Evolutionary conservation across 2,113 vertebrate species (phyloP), one percentile per base, ranked within the genome.

Genomic region (Laterallus jamaicensis): DNA sequence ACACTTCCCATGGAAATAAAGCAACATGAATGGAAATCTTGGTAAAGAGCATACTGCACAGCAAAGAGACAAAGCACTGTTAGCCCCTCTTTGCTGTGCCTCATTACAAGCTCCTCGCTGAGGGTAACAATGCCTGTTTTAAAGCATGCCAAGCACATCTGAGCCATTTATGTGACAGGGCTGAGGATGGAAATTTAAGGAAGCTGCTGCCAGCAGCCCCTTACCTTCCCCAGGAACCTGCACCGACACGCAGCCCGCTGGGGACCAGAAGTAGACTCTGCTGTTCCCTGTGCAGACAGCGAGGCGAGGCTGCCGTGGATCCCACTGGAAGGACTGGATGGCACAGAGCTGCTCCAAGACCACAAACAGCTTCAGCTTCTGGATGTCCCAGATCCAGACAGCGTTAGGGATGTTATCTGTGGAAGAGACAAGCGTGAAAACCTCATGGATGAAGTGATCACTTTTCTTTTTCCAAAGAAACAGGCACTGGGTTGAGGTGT

Each of bases 331-430:
- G 21, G 94, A 94, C 13, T 99, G 98, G 82, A 99, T 96, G 0
- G 98, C 86, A 15, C 97, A 95, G 28, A 98, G 98, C 93, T 99
- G 99, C 95, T 99, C 98, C 8, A 99, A 77, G 49, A 99, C 98
- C 11, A 98, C 98, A 3, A 93, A 97, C 56, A 98, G 98, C 25
- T 97, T 97, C 98, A 99, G 97, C 96, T 97, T 99, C 74, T 98
- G 98, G 42, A 99, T 91, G 93, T 99, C 98, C 99, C 99, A 99
- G 93, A 99, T 97, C 99, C 99, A 99, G 31, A 99, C 92, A 1
- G 97, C 97, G 1, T 96, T 98, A 32, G 99, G 98, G 95, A 99
- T 97, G 85, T 98, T 99, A 97, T 99, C 99, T 99, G 90, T 5
- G 64, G 37, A 56, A 50, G 26, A 11, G 20, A 25, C 4, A 16